A percentile compares a stretch with the other conserved stretches of the same genome.
These are phyloP conservation scores for Semnornis frantzii DNA, from an alignment of 2,113 vertebrate genomes.

Conservation along the genomic window DNA sequence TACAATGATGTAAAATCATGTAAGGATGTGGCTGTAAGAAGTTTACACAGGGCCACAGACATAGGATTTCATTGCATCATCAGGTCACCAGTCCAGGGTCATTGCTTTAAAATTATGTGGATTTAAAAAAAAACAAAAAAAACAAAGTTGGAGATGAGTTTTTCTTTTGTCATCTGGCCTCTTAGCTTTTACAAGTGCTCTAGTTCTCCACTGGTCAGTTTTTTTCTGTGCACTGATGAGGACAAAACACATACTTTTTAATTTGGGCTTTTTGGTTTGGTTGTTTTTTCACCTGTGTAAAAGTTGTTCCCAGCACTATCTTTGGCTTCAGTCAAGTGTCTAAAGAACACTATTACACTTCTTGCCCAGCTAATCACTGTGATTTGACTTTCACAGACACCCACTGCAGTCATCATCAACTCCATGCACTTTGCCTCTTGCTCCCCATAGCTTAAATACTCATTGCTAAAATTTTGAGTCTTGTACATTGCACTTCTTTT, in stretches of 20 bases:
- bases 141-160: not conserved
- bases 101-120: not conserved
- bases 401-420: not conserved
- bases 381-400: not conserved
- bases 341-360: not conserved
- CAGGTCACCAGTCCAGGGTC: not conserved
- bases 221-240: conserved; percentile 14
- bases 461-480: not conserved
- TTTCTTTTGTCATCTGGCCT: conserved; percentile 17
- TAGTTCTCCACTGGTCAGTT: not conserved
- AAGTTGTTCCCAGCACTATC: not conserved
- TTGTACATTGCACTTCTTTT: not conserved
- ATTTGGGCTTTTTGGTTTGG: not conserved
- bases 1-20: not conserved
- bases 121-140: not conserved
- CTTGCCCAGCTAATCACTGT: not conserved
- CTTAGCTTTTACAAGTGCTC: conserved; percentile 32
- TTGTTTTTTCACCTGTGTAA: not conserved
- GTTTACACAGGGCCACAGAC: not conserved
- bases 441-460: not conserved
- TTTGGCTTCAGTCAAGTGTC: not conserved
- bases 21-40: conserved; percentile 24
- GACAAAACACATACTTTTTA: not conserved
- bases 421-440: not conserved
- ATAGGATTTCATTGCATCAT: conserved; percentile 33